Evolutionary conservation across 2,113 vertebrate genomes (phyloP).

Genomic region (Callipepla californica): DNA sequence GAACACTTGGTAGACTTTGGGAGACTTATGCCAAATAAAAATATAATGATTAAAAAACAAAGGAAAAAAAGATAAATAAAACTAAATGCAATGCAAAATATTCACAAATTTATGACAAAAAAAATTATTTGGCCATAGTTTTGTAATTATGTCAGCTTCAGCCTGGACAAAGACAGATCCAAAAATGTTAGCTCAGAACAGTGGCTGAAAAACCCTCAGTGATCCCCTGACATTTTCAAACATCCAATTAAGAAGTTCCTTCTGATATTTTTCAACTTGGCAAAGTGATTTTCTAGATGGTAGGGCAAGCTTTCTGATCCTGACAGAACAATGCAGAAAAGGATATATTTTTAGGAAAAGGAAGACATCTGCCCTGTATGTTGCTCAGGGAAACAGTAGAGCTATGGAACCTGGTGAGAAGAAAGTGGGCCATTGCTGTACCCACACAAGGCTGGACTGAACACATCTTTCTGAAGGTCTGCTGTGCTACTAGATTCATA

Average conservation of each 20-base stretch:
- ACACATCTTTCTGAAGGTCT: neutral
- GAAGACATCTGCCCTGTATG: neutral
- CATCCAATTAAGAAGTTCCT: neutral
- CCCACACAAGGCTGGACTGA: neutral
- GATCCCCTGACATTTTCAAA: neutral
- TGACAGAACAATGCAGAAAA: neutral
- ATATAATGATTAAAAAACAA: neutral
- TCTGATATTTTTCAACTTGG: neutral
- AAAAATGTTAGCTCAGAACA: neutral
- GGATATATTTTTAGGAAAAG: neutral
- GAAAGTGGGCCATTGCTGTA: neutral
- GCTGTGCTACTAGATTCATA: neutral
- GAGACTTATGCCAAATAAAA: neutral
- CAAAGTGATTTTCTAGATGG: neutral
- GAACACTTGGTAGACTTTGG: neutral
- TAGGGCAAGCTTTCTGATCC: neutral
- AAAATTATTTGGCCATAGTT: neutral
- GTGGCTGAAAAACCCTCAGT: neutral
- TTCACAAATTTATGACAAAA: neutral
- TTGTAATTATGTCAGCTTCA: neutral
- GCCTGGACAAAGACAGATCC: neutral
- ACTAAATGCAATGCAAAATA: neutral
- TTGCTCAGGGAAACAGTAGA: neutral
- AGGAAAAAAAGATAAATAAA: neutral
- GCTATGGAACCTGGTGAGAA: neutral